Conservation (phyloP, 2,113 vertebrate genomes). For the Cebus imitator region DNA sequence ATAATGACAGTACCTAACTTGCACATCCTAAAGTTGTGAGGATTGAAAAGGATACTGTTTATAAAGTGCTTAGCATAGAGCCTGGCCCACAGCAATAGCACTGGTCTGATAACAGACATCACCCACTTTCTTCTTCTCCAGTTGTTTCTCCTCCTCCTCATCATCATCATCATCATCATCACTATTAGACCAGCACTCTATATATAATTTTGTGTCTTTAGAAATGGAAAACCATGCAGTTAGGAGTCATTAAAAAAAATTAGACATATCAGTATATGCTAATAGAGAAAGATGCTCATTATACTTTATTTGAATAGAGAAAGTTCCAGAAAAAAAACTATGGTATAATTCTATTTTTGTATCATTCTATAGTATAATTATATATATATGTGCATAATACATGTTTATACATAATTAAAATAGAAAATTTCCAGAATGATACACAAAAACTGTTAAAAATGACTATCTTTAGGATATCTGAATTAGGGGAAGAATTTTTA, state of each 20-base stretch:
- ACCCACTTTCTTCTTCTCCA: background rate
- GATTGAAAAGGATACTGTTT: background rate
- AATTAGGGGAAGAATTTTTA: background rate
- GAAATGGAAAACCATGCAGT: background rate
- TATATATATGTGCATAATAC: background rate
- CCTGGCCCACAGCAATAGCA: background rate
- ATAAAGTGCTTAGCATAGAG: background rate
- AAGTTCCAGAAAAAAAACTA: background rate
- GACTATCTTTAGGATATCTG: background rate
- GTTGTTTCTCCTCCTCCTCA: rapidly evolving
- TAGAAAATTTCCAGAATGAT: background rate
- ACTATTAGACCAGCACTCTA: background rate
- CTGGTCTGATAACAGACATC: background rate
- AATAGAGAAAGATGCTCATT: background rate
- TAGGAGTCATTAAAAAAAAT: background rate
- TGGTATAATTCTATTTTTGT: background rate
- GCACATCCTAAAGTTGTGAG: background rate
- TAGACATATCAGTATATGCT: background rate
- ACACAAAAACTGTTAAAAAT: background rate
- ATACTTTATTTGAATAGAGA: background rate
- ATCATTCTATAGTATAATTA: background rate
- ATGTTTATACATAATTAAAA: background rate
- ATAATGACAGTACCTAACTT: background rate
- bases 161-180: background rate
- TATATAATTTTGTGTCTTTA: background rate